phyloP scores from a whole-genome alignment of 2,113 vertebrate genomes.

The Dicentrarchus labrax region DNA sequence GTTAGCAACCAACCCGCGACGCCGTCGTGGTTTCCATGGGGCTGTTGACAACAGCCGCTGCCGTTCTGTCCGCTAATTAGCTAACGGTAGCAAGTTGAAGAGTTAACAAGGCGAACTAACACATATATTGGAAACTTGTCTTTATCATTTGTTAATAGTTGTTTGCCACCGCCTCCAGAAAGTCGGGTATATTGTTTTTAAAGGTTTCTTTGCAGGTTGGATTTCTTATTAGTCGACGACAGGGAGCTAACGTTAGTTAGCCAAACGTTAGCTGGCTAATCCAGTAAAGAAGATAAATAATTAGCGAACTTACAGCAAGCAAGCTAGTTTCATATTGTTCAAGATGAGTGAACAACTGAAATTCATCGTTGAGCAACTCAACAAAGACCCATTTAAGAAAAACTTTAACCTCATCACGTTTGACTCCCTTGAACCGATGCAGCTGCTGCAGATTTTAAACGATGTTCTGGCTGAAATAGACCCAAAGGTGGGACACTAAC shows the following conservation, averaged over 20 bases:
- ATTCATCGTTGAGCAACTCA: constrained; percentile 95
- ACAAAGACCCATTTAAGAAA: constrained; percentile 95
- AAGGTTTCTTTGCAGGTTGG: neutral
- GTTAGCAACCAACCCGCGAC: constrained; percentile 77
- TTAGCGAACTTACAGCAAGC: neutral
- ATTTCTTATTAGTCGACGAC: neutral
- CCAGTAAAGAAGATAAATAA: neutral
- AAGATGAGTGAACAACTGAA: constrained; percentile 97
- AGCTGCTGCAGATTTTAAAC: constrained; percentile 93
- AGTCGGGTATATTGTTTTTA: neutral
- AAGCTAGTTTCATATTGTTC: neutral
- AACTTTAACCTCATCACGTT: constrained; percentile 96
- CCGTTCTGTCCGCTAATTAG: neutral
- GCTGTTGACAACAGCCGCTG: constrained; percentile 12
- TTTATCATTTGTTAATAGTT: neutral
- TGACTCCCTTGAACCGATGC: constrained; percentile 93
- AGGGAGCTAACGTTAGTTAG: constrained; percentile 17
- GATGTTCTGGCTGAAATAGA: constrained; percentile 97
- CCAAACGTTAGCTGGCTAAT: constrained; percentile 42
- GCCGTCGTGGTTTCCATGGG: constrained; percentile 66
- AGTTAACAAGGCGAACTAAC: neutral
- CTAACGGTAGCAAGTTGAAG: neutral
- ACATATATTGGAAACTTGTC: neutral
- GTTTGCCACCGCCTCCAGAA: accelerated
- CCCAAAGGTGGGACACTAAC: constrained; percentile 88